phyloP scores from a whole-genome alignment of 2,797 vertebrate genomes.

The Neoniphon sammara region DNA sequence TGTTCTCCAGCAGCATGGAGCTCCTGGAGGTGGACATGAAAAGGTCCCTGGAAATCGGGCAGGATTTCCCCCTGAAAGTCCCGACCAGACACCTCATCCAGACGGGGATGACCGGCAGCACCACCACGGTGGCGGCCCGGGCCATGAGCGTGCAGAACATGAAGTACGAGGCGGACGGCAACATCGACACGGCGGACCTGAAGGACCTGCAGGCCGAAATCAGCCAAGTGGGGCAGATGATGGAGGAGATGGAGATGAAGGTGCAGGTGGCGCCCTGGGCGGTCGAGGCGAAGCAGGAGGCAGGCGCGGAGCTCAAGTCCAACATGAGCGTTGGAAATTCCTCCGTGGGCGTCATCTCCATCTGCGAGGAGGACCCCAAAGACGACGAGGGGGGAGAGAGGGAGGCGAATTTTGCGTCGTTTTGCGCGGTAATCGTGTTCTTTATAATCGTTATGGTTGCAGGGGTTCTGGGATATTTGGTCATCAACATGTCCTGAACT shows the following conservation, averaged over 20 bases:
- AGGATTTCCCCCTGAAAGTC: slow-evolving; percentile 92
- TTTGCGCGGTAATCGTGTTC: slow-evolving; percentile 90
- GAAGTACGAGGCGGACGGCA: slow-evolving; percentile 90
- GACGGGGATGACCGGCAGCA: slow-evolving; percentile 93
- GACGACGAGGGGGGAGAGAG: slow-evolving; percentile 74
- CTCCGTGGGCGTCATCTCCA: slow-evolving; percentile 88
- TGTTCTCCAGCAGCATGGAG: slow-evolving; percentile 96
- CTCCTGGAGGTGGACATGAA: slow-evolving; percentile 97
- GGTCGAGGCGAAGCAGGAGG: slow-evolving; percentile 93
- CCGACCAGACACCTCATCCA: slow-evolving; percentile 93
- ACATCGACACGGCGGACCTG: slow-evolving; percentile 91
- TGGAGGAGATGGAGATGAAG: slow-evolving; percentile 99
- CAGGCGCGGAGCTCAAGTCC: slow-evolving; percentile 93
- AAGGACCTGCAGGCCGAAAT: slow-evolving; percentile 92
- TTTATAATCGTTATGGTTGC: slow-evolving; percentile 88
- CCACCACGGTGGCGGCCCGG: slow-evolving; percentile 88
- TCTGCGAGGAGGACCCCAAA: slow-evolving; percentile 89
- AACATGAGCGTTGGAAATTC: slow-evolving; percentile 88
- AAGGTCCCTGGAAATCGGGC: slow-evolving; percentile 91
- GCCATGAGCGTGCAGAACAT: slow-evolving; percentile 95
- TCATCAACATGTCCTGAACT: slow-evolving; percentile 91
- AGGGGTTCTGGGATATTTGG: slow-evolving; percentile 89
- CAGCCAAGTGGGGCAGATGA: slow-evolving; percentile 92
- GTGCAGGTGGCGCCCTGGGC: slow-evolving; percentile 97
- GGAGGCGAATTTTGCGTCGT: slow-evolving; percentile 76